Percentiles rank a stretch among this genome's conserved stretches.
These are phyloP conservation scores for Ornithoptera priamus DNA, from an alignment of 2,888 invertebrate species.

Conservation along the genomic window DNA sequence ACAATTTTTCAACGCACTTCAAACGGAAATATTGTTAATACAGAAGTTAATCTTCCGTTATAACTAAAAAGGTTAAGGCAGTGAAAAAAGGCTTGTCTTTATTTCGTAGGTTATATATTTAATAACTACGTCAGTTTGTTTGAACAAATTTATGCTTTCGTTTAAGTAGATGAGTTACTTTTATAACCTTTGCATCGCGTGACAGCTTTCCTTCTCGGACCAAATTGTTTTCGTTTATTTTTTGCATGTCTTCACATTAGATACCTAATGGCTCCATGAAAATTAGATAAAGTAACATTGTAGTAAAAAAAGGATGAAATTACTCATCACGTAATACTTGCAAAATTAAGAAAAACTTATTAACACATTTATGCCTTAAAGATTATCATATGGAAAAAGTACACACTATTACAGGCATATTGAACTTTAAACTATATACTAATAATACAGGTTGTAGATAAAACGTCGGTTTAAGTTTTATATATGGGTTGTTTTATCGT, in stretches of 20 bases:
- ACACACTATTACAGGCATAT: no score
- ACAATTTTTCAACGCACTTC: no score
- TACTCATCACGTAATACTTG: background rate
- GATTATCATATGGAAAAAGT: no score
- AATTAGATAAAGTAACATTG: conserved; percentile 2
- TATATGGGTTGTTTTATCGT: background rate
- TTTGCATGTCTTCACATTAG: conserved; percentile 23
- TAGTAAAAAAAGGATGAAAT: background rate
- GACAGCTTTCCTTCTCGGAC: conserved; percentile 32
- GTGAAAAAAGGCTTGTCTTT: background rate
- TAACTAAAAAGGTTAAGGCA: background rate
- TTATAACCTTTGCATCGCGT: conserved; percentile 33
- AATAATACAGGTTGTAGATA: background rate
- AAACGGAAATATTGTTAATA: no score
- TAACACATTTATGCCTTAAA: no score
- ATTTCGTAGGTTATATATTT: background rate
- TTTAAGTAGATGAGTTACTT: conserved; percentile 26
- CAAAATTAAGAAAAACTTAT: background rate
- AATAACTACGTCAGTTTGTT: conserved; percentile 7
- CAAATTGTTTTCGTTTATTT: conserved; percentile 31
- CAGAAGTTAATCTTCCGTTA: no score
- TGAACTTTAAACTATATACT: background rate
- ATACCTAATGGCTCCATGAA: conserved; percentile 14
- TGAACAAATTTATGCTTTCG: conserved; percentile 19
- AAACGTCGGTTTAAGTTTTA: background rate